These are phyloP conservation scores for Drosophila setosimentum DNA, from an alignment of 2,888 invertebrate species.

Conservation along the genomic window DNA sequence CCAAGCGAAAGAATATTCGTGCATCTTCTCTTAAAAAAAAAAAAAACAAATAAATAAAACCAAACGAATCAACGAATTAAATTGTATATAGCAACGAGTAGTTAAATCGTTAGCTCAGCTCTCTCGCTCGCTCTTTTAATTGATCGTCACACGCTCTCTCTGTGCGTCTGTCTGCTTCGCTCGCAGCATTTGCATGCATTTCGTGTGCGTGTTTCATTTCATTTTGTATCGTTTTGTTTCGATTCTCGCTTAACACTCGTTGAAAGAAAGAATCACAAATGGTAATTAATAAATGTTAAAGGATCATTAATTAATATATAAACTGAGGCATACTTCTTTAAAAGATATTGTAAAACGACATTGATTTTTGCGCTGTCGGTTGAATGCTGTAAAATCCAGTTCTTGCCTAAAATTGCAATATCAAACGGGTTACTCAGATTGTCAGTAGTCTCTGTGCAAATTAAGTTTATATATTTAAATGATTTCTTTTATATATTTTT, in stretches of 20 bases:
- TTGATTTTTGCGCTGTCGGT: slow-evolving; percentile 92
- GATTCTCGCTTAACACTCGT: slow-evolving; percentile 66
- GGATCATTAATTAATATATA: slow-evolving; percentile 74
- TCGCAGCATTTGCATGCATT: slow-evolving; percentile 35
- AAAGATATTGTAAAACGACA: slow-evolving; percentile 95
- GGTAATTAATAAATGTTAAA: slow-evolving; percentile 74
- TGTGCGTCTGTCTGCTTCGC: slow-evolving; percentile 20
- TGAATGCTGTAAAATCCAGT: slow-evolving; percentile 98
- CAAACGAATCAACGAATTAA: slow-evolving; percentile 56
- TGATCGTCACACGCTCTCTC: slow-evolving; percentile 32
- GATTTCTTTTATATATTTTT: slow-evolving; percentile 1
- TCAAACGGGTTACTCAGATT: slow-evolving; percentile 85
- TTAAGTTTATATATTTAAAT: slow-evolving; percentile 42
- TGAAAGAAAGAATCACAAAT: slow-evolving; percentile 72
- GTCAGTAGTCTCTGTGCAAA: slow-evolving; percentile 63
- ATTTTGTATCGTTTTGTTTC: slow-evolving; percentile 11
- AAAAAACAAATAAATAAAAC: slow-evolving; percentile 17
- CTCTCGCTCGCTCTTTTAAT: slow-evolving; percentile 22
- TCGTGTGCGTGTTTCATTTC: slow-evolving; percentile 13
- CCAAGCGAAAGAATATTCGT: neutral
- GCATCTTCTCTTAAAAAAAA: slow-evolving; percentile 22
- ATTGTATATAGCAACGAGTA: slow-evolving; percentile 15
- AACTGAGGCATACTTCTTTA: slow-evolving; percentile 90
- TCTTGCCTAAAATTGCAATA: slow-evolving; percentile 90
- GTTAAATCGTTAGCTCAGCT: slow-evolving; percentile 9